Conservation (phyloP, 2,888 invertebrate species). For the Belgica antarctica region DNA sequence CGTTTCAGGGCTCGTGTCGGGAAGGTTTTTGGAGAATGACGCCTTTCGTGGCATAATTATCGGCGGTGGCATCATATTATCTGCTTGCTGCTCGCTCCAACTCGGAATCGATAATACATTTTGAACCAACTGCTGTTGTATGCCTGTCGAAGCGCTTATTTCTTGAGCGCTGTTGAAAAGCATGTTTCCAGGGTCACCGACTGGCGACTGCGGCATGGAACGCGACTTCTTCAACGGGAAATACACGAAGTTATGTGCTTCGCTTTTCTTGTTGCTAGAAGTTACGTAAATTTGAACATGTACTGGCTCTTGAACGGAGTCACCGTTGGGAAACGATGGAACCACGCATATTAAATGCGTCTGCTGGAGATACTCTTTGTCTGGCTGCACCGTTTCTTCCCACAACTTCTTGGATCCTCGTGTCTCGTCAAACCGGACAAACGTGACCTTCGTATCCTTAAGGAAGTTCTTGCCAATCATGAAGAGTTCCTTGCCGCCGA, state of each 20-base stretch:
- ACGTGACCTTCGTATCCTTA: slow-evolving; percentile 83
- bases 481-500: slow-evolving; percentile 80
- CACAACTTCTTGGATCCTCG: slow-evolving; percentile 63
- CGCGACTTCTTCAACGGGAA: slow-evolving; percentile 58
- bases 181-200: slow-evolving; percentile 52
- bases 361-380: slow-evolving; percentile 87
- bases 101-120: not conserved
- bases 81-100: slow-evolving; percentile 20
- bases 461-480: slow-evolving; percentile 89
- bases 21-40: slow-evolving; percentile 1
- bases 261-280: slow-evolving; percentile 82
- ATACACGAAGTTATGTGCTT: slow-evolving; percentile 80
- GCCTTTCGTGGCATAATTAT: slow-evolving; percentile 9
- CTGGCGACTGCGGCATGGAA: slow-evolving; percentile 48
- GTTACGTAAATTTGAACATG: slow-evolving; percentile 74
- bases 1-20: slow-evolving; percentile 3
- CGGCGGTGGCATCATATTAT: slow-evolving; percentile 27
- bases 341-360: slow-evolving; percentile 85
- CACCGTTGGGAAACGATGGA: slow-evolving; percentile 70
- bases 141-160: not conserved
- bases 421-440: slow-evolving; percentile 55
- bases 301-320: slow-evolving; percentile 64
- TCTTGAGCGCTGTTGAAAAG: not conserved
- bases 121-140: slow-evolving; percentile 47
- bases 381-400: slow-evolving; percentile 80